phyloP scores from a whole-genome alignment of 1,140 invertebrate genomes.

The Drosophila elegans region DNA sequence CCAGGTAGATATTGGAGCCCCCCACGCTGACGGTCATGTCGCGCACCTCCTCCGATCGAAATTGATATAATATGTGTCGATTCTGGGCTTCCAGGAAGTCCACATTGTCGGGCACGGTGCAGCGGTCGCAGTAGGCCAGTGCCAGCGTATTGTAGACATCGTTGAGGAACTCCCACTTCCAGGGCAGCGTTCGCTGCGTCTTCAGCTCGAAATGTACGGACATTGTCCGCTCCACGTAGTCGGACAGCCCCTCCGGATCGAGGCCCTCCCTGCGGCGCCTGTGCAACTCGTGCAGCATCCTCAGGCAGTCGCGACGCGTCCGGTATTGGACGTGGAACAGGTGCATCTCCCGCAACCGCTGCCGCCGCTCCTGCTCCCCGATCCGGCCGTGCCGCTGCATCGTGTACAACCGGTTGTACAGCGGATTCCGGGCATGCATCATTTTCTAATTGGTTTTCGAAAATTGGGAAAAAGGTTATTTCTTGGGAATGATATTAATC shows the following conservation, averaged over 20 bases:
- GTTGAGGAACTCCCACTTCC: slow-evolving; percentile 77
- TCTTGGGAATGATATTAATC: too few relatives aligned
- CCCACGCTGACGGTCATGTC: slow-evolving; percentile 7
- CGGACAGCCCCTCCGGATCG: slow-evolving; percentile 38
- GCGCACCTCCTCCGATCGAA: slow-evolving; percentile 29
- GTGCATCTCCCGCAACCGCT: slow-evolving; percentile 17
- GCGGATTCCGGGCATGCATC: slow-evolving; percentile 65
- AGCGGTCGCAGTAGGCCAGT: slow-evolving; percentile 57
- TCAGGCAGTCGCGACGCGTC: slow-evolving; percentile 64
- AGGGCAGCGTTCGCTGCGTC: slow-evolving; percentile 69
- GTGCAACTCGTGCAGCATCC: slow-evolving; percentile 51
- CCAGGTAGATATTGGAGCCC: slow-evolving; percentile 35
- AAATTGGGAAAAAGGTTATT: too few relatives aligned
- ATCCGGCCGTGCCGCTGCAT: slow-evolving; percentile 1
- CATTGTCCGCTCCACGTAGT: slow-evolving; percentile 72
- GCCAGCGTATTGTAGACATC: slow-evolving; percentile 74
- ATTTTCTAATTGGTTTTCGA: slow-evolving; percentile 58
- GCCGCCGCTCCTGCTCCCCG: slow-evolving; percentile 15
- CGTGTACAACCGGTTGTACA: slow-evolving; percentile 48
- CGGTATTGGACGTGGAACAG: slow-evolving; percentile 60
- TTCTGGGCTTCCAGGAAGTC: slow-evolving; percentile 38
- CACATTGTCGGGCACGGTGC: slow-evolving; percentile 37
- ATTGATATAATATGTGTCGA: slow-evolving; percentile 30
- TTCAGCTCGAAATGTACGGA: slow-evolving; percentile 52
- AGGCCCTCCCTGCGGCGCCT: slow-evolving; percentile 8